phyloP scores from a whole-genome alignment of 2,113 vertebrate species.

The Bucco capensis region DNA sequence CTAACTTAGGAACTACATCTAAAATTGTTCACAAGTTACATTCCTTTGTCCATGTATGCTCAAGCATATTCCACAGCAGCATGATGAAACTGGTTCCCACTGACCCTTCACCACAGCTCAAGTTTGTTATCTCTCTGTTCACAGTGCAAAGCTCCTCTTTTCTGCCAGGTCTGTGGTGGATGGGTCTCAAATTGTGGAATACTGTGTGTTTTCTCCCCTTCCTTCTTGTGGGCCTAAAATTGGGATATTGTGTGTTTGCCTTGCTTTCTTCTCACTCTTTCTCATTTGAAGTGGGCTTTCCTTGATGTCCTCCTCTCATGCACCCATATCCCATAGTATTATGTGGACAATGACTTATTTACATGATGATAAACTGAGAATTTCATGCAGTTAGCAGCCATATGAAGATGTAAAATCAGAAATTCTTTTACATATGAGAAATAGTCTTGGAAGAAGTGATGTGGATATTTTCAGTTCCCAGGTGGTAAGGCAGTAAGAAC shows the following conservation, averaged over 20 bases:
- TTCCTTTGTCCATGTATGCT: not conserved
- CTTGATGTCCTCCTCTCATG: not conserved
- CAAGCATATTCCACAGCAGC: not conserved
- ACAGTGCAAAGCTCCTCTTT: not conserved
- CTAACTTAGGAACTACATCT: not conserved
- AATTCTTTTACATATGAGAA: not conserved
- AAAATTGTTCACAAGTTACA: not conserved
- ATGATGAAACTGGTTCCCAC: not conserved
- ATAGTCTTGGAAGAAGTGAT: not conserved
- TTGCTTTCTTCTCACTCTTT: not conserved
- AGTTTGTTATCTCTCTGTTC: slow-evolving; percentile 54
- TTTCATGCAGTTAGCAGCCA: not conserved
- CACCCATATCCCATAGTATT: rapidly evolving
- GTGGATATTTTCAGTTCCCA: not conserved
- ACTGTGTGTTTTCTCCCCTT: not conserved
- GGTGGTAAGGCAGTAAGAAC: not conserved
- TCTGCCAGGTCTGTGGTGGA: slow-evolving; percentile 49
- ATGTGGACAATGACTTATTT: not conserved
- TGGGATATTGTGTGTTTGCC: not conserved
- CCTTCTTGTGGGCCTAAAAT: not conserved
- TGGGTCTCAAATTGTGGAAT: slow-evolving; percentile 2
- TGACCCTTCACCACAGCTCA: slow-evolving; percentile 62
- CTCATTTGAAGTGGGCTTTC: slow-evolving; percentile 9
- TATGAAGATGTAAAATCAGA: not conserved
- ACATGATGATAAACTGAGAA: not conserved